These are phyloP conservation scores for Dermolepida albohirtum DNA, from an alignment of 2,888 invertebrate species.

Conservation along the genomic window DNA sequence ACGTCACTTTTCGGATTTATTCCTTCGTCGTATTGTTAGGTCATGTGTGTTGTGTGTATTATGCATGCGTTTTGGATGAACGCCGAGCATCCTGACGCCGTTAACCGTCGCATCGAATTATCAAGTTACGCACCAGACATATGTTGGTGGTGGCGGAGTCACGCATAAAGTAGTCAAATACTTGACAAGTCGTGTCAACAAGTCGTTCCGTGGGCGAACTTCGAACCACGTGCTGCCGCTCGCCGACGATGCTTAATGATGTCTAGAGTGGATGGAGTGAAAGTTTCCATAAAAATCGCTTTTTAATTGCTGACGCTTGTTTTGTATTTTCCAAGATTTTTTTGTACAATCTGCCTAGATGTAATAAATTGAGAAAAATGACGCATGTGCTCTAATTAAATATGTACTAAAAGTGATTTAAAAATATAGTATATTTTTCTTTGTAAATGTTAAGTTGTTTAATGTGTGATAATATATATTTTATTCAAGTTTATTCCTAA, in stretches of 20 bases:
- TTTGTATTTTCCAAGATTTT: conserved; percentile 12
- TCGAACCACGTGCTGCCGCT: conserved; percentile 26
- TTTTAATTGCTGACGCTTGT: conserved; percentile 26
- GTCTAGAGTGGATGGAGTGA: conserved; percentile 24
- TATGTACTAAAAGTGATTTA: too few relatives aligned
- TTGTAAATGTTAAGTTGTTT: too few relatives aligned
- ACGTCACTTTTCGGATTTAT: conserved; percentile 1
- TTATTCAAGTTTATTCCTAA: too few relatives aligned
- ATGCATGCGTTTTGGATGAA: too few relatives aligned
- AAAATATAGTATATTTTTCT: too few relatives aligned
- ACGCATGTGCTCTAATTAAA: too few relatives aligned
- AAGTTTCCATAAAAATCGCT: conserved; percentile 28
- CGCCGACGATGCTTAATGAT: conserved; percentile 18
- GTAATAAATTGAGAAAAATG: too few relatives aligned
- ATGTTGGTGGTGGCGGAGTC: conserved; percentile 4
- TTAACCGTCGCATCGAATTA: conserved; percentile 21
- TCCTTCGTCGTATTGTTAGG: neutral
- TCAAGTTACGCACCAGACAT: conserved; percentile 15
- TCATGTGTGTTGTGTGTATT: conserved; percentile 6
- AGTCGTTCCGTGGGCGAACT: conserved; percentile 15
- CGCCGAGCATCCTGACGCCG: conserved; percentile 19
- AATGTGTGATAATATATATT: too few relatives aligned
- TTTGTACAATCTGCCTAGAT: neutral
- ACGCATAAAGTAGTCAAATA: conserved; percentile 28
- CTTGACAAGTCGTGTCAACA: conserved; percentile 27